These are phyloP conservation scores for Bombus sibiricus DNA, from an alignment of 1,140 invertebrate genomes.

Conservation along the genomic window DNA sequence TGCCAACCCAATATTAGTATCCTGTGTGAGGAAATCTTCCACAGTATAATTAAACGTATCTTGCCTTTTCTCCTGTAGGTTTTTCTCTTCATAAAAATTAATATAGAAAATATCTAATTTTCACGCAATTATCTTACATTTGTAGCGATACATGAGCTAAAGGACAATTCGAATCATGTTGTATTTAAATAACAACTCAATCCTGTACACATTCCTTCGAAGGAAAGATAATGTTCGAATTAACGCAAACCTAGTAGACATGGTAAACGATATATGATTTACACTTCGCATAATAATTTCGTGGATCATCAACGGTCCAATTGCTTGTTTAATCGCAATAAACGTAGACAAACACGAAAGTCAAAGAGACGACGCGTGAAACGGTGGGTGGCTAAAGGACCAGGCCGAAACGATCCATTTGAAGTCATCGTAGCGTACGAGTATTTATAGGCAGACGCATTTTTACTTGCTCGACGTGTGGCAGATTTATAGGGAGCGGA, in stretches of 20 bases:
- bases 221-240: too few relatives aligned
- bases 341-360: not conserved
- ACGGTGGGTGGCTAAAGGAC: not conserved
- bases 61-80: too few relatives aligned
- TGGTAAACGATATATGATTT: not conserved
- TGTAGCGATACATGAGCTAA: too few relatives aligned
- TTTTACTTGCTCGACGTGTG: conserved; percentile 40
- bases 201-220: too few relatives aligned
- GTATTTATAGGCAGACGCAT: conserved; percentile 44
- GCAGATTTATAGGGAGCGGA: conserved; percentile 41
- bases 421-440: conserved; percentile 36
- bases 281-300: not conserved
- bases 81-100: too few relatives aligned
- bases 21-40: too few relatives aligned
- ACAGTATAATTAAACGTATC: too few relatives aligned
- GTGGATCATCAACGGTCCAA: not conserved
- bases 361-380: not conserved
- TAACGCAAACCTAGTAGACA: not conserved
- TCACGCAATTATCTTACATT: too few relatives aligned
- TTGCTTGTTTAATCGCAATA: not conserved
- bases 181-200: too few relatives aligned
- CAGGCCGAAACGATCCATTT: conserved; percentile 23
- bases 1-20: too few relatives aligned
- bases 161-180: too few relatives aligned
- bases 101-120: too few relatives aligned